Evolutionary conservation across 2,888 invertebrate species (phyloP), one percentile per base, ranked within the genome.

Genomic region (Ferdinandea cuprea): DNA sequence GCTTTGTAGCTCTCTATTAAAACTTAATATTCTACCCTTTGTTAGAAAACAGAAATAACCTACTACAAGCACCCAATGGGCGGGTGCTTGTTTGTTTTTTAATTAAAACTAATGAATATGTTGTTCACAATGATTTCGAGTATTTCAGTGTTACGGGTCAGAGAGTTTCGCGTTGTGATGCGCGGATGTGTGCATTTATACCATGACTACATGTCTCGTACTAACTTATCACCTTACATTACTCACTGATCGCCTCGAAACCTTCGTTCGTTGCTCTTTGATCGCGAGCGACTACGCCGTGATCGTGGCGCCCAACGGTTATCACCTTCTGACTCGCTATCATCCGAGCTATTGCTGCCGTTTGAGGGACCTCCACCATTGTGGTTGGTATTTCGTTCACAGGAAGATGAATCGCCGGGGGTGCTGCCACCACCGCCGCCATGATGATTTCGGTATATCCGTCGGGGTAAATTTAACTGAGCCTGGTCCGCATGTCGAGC

Each of bases 251-350:
- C 81, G 54, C 77, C 73, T 42, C 85, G 81, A 78, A 85, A 85
- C 48, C 84, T 71, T 85, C 86, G 86, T 85, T 86, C 87, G 84
- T 86, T 86, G 85, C 86, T 87, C 86, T 87, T 87, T 65, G 87
- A 87, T 68, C 87, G 85, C 28, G 86, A 86, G 13, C 87, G 85
- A 56, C 86, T 87, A 15, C 87, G 86, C 54, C 87, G 85, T 44
- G 85, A 81, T 58, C 86, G 85, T 72, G 85, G 85, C 42, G 85
- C 86, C 87, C 87, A 87, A 65, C 86, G 81, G 72, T 85, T 86
- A 71, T 85, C 86, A n/a, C 76, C 81, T 19, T 72, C 74, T n/a
- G 86, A 86, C 73, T 87, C 87, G 74, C 87, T 87, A 32, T 87
- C 87, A 76, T 87, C 87, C 1, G 87, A 87, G 74, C 87, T 87